Base-by-base conservation (phyloP, 1,140 invertebrate species). In the Luehdorfia chinensis region DNA sequence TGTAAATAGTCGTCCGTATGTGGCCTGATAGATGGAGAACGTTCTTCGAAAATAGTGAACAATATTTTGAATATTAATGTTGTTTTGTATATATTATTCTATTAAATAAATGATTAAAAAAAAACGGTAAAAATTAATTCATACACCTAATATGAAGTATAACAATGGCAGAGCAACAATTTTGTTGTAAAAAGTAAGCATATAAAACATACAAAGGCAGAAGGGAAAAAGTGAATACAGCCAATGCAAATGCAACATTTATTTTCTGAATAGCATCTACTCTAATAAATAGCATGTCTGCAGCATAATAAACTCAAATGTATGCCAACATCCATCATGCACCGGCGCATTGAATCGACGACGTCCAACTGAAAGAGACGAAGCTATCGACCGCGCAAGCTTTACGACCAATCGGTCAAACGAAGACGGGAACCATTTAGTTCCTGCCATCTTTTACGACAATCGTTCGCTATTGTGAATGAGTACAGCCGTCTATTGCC, bases 401-500 rank as follows among this genome's bases (percentile, higher is more conserved):
- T 74, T 70, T 73, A 72, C 63, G 59, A 61, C 43, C 64, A 68
- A 78, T 71, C 68, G 62, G 59, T 71, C 65, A 72, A 65, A 72
- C 54, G 31, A 48, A 30, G 66, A 66, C 66, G 55, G 67, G 56
- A 50, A 56, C 67, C 64, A 71, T 77, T 79, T 74, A 69, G 72
- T 77, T 67, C 46, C 64, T 75, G 66, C 66, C 75, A 72, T 75
- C 77, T 72, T 74, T 76, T 76, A 74, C 62, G 69, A 73, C 66
- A 63, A 62, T 63, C 68, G 59, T 33, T 55, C 39, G 49, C 58
- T 59, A 74, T 74, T 75, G 75, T 73, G 61, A 51, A 46, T 50
- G 33, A 53, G 41, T 44, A 49, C 47, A 47, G 45, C 45, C 49
- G 50, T 55, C 39, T 28, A 30, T 41, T 31, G 36, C n/a, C 28